These are phyloP conservation scores for Pandemis heparana DNA, from an alignment of 2,888 invertebrate species.

Conservation along the genomic window DNA sequence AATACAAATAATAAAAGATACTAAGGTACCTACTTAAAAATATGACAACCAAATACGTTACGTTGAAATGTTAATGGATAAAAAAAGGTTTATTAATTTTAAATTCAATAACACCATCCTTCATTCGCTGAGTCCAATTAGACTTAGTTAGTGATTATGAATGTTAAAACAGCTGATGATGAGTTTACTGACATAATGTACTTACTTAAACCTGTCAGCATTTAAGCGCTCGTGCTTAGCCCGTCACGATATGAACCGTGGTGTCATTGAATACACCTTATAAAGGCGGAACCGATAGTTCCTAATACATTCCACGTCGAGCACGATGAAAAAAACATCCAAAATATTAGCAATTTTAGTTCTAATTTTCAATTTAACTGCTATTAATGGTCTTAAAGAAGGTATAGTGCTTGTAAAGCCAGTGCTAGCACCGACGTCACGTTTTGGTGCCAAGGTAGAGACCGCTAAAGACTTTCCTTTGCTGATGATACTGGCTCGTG, in stretches of 20 bases:
- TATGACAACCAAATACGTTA: no score
- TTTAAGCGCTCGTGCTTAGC: conserved; percentile 42
- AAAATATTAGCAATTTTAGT: conserved; percentile 34
- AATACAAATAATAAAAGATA: no score
- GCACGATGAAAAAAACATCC: conserved; percentile 61
- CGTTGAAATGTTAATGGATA: no score
- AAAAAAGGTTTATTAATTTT: neutral
- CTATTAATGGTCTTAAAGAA: conserved; percentile 46
- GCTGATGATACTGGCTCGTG: conserved; percentile 63
- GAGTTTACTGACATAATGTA: conserved; percentile 4
- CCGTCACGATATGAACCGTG: conserved; percentile 65
- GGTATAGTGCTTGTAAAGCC: conserved; percentile 62
- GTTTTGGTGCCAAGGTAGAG: conserved; percentile 58
- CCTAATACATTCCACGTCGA: conserved; percentile 58
- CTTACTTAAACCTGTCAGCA: conserved; percentile 9
- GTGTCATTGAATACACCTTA: conserved; percentile 65
- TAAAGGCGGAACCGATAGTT: conserved; percentile 69
- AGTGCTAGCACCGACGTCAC: conserved; percentile 64
- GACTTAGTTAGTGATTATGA: neutral
- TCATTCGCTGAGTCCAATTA: neutral
- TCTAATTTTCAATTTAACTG: conserved; percentile 25
- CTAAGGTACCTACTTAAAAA: no score
- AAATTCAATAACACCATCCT: neutral
- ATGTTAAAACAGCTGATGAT: neutral
- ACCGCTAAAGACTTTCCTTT: conserved; percentile 76